Conservation (phyloP, 2,113 vertebrate genomes). For the Calyptommatus sinebrachiatus region DNA sequence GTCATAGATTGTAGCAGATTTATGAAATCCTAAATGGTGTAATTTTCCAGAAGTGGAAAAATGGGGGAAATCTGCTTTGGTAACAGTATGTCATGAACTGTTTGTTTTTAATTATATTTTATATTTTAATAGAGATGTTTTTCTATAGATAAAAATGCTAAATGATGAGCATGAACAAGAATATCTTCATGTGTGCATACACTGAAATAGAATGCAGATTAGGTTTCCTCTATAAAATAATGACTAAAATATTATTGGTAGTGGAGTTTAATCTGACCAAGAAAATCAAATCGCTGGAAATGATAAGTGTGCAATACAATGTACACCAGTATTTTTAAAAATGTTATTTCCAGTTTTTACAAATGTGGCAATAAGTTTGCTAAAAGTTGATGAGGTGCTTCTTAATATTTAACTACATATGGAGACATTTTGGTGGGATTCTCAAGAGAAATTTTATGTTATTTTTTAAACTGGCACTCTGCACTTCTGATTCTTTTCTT, state of each 20-base stretch:
- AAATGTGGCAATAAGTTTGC: not conserved
- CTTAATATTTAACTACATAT: constrained; percentile 43
- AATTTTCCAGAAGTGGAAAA: too few relatives aligned
- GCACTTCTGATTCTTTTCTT: constrained; percentile 47
- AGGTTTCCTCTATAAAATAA: not conserved
- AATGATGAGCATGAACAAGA: not conserved
- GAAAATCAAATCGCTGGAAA: not conserved
- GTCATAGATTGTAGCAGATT: not conserved
- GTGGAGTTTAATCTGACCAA: not conserved
- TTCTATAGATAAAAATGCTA: not conserved
- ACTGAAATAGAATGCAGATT: not conserved
- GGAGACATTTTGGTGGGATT: constrained; percentile 28
- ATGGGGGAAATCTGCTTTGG: too few relatives aligned
- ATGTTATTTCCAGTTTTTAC: not conserved
- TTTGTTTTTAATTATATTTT: not conserved
- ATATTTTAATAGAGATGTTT: not conserved
- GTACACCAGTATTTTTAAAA: not conserved
- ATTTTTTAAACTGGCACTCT: constrained; percentile 46
- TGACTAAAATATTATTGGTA: not conserved
- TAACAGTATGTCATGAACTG: not conserved
- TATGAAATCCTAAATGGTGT: too few relatives aligned
- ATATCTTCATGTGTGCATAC: not conserved
- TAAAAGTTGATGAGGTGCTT: constrained; percentile 24
- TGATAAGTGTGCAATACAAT: not conserved
- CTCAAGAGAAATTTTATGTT: constrained; percentile 48